Evolutionary conservation across 2,113 vertebrate species (phyloP).

Genomic region (Physeter macrocephalus): DNA sequence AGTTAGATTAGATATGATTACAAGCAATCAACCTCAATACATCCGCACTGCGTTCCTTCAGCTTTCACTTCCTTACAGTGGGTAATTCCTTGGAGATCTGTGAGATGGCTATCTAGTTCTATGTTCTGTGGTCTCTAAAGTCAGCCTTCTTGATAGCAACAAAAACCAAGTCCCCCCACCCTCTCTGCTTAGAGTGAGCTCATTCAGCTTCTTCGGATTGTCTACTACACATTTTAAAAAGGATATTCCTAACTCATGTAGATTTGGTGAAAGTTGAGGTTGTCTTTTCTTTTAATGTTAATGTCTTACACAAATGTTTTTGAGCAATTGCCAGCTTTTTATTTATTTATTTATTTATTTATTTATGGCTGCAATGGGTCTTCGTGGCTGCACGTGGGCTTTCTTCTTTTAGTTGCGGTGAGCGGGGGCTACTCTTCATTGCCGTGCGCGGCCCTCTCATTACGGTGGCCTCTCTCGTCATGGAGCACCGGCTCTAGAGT

Average conservation of each 20-base stretch:
- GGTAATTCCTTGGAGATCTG: neutral
- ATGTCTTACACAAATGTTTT: neutral
- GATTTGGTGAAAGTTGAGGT: neutral
- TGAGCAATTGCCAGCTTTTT: neutral
- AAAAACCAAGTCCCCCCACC: neutral
- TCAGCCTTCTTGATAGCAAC: neutral
- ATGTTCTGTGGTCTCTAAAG: neutral
- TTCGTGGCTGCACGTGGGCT: accelerated
- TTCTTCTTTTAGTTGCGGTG: no score
- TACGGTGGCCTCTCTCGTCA: no score
- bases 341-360: no score
- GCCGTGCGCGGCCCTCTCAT: no score
- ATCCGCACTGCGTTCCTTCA: neutral
- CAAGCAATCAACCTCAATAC: neutral
- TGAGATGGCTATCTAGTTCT: neutral
- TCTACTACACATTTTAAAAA: neutral
- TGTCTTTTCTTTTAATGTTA: neutral
- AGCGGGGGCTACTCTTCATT: no score
- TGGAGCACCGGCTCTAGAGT: no score
- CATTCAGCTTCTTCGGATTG: neutral
- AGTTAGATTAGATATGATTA: neutral
- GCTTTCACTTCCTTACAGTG: neutral
- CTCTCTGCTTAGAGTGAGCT: neutral
- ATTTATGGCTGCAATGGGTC: no score
- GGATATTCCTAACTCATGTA: neutral